phyloP scores from a whole-genome alignment of 2,113 vertebrate genomes.

The Poecilia latipinna region DNA sequence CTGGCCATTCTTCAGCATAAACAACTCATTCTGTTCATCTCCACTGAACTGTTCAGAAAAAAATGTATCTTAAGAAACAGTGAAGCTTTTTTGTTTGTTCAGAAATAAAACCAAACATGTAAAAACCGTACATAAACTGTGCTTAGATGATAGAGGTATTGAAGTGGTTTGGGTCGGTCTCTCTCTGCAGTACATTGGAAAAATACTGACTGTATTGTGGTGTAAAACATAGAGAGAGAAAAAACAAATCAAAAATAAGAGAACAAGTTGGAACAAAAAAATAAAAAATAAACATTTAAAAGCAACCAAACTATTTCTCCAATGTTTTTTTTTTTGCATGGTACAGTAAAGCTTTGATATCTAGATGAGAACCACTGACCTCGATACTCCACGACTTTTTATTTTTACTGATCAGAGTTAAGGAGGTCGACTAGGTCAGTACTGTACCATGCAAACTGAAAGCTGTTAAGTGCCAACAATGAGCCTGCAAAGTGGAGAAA shows the following conservation, averaged over 20 bases:
- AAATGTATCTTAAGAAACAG: neutral
- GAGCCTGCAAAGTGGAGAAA: slow-evolving; percentile 1
- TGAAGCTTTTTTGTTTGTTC: neutral
- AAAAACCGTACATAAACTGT: neutral
- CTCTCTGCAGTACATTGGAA: neutral
- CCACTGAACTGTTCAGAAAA: neutral
- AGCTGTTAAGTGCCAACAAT: neutral
- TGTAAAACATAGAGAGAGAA: no score
- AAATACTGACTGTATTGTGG: no score
- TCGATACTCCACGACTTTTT: neutral
- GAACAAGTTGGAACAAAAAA: neutral
- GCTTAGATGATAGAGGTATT: neutral
- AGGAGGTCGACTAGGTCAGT: neutral
- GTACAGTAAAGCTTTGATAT: neutral
- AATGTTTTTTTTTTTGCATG: neutral
- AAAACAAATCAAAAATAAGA: neutral
- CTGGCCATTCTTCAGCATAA: slow-evolving; percentile 2
- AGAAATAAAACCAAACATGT: neutral
- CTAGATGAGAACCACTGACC: neutral
- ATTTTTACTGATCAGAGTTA: neutral
- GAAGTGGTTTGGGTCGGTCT: neutral
- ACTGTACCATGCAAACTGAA: neutral
- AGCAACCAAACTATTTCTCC: slow-evolving; percentile 7
- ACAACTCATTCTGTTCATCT: neutral
- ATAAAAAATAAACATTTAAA: slow-evolving; percentile 25